A percentile compares a stretch with the other conserved stretches of the same genome.
These are phyloP conservation scores for Drosophila rubida DNA, from an alignment of 2,888 invertebrate species.

Conservation along the genomic window DNA sequence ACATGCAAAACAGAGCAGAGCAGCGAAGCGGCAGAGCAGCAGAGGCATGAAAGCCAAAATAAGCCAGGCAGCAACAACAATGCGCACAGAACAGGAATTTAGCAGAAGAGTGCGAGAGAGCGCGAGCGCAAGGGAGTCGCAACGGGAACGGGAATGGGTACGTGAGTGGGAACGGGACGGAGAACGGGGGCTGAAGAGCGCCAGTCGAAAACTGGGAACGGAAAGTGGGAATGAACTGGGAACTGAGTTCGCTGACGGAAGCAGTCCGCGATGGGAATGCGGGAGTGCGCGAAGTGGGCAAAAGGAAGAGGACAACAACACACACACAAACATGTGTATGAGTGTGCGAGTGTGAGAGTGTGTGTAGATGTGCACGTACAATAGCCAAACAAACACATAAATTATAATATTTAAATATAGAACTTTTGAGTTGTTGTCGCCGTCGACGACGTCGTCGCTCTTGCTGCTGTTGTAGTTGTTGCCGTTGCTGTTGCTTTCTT, in stretches of 20 bases:
- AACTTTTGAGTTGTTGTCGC: slow-evolving; percentile 78
- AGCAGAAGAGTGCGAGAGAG: slow-evolving; percentile 22
- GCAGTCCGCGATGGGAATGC: slow-evolving; percentile 44
- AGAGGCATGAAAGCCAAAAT: slow-evolving; percentile 73
- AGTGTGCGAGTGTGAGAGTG: neutral
- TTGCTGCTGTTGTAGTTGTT: slow-evolving; percentile 26
- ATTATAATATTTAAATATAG: slow-evolving; percentile 81
- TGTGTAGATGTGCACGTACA: slow-evolving; percentile 36
- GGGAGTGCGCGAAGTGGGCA: slow-evolving; percentile 30
- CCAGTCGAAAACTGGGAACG: slow-evolving; percentile 48
- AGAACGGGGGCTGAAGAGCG: slow-evolving; percentile 7
- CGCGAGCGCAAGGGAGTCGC: neutral
- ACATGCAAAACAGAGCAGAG: slow-evolving; percentile 7
- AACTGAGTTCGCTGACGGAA: slow-evolving; percentile 68
- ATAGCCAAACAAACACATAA: slow-evolving; percentile 79
- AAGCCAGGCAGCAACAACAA: slow-evolving; percentile 57
- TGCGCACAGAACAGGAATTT: slow-evolving; percentile 68
- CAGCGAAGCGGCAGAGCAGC: slow-evolving; percentile 13
- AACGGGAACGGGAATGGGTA: slow-evolving; percentile 1
- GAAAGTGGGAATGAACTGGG: slow-evolving; percentile 65
- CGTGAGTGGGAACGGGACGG: neutral
- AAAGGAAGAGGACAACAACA: slow-evolving; percentile 21
- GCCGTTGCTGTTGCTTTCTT: slow-evolving; percentile 29
- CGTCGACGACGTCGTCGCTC: slow-evolving; percentile 38
- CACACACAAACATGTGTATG: neutral